Evolutionary conservation across 2,113 vertebrate genomes (phyloP).

Genomic region (Mastomys coucha): DNA sequence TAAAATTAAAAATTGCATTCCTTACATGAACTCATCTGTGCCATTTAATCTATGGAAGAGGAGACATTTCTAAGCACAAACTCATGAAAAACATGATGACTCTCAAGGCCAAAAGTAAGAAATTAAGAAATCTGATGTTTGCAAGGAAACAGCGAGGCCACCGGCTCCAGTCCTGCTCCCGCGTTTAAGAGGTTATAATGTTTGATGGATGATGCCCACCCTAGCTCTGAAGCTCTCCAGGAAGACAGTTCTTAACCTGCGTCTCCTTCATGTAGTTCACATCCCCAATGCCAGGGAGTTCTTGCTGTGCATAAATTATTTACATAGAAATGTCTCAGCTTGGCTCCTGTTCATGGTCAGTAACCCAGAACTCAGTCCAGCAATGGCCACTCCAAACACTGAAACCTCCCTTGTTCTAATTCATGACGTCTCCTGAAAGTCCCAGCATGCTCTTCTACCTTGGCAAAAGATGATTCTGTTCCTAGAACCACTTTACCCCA

Average conservation of each 20-base stretch:
- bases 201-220: neutral
- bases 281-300: neutral
- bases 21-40: slow-evolving; percentile 73
- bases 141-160: neutral
- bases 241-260: neutral
- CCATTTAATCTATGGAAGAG: slow-evolving; percentile 67
- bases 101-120: slow-evolving; percentile 50
- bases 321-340: neutral
- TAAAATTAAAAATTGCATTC: slow-evolving; percentile 80
- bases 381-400: neutral
- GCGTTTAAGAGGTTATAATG: neutral
- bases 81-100: neutral
- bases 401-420: neutral
- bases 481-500: neutral
- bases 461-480: neutral
- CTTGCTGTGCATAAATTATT: neutral
- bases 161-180: neutral
- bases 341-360: neutral
- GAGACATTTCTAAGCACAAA: slow-evolving; percentile 72
- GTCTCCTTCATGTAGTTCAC: slow-evolving; percentile 22
- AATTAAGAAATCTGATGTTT: slow-evolving; percentile 42
- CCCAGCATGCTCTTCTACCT: neutral
- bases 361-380: neutral
- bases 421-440: neutral
- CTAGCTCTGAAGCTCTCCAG: neutral